These are phyloP conservation scores for Pherbina coryleti DNA, from an alignment of 2,888 invertebrate genomes.

Conservation along the genomic window DNA sequence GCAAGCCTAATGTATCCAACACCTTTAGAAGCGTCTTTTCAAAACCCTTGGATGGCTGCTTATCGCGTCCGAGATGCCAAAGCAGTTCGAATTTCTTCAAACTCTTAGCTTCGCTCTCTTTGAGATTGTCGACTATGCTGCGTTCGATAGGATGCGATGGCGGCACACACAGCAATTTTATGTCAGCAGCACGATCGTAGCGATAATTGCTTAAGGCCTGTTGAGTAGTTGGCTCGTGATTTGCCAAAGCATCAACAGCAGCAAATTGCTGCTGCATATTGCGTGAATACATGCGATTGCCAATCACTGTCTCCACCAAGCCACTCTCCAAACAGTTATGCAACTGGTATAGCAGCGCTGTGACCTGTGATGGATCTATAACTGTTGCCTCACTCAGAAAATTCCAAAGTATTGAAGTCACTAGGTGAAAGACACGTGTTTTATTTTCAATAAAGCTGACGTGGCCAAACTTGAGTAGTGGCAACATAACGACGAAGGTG, in stretches of 20 bases:
- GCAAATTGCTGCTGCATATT: slow-evolving; percentile 59
- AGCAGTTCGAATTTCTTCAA: slow-evolving; percentile 71
- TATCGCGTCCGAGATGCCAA: slow-evolving; percentile 83
- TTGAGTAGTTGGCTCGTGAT: slow-evolving; percentile 46
- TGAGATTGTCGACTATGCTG: slow-evolving; percentile 57
- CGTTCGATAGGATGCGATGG: slow-evolving; percentile 54
- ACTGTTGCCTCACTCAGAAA: slow-evolving; percentile 71
- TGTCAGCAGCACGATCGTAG: slow-evolving; percentile 63
- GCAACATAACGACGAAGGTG: slow-evolving; percentile 78
- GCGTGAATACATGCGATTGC: slow-evolving; percentile 68
- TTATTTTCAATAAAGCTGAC: slow-evolving; percentile 77
- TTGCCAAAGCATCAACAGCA: slow-evolving; percentile 45
- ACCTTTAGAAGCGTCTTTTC: slow-evolving; percentile 80
- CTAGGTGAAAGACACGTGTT: slow-evolving; percentile 77
- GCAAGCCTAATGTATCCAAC: slow-evolving; percentile 65
- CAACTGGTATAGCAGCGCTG: slow-evolving; percentile 81
- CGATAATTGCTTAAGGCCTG: slow-evolving; percentile 60
- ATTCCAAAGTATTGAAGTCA: slow-evolving; percentile 80
- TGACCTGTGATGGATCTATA: slow-evolving; percentile 64
- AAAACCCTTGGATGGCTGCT: slow-evolving; percentile 70
- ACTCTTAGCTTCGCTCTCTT: slow-evolving; percentile 67
- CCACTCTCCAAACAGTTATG: slow-evolving; percentile 77
- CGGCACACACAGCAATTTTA: slow-evolving; percentile 64
- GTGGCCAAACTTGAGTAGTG: slow-evolving; percentile 77
- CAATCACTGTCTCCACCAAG: slow-evolving; percentile 80